Percentiles rank a stretch among this genome's conserved stretches.
Conservation (phyloP, 2,888 invertebrate species). For the Prenolepis imparis region DNA sequence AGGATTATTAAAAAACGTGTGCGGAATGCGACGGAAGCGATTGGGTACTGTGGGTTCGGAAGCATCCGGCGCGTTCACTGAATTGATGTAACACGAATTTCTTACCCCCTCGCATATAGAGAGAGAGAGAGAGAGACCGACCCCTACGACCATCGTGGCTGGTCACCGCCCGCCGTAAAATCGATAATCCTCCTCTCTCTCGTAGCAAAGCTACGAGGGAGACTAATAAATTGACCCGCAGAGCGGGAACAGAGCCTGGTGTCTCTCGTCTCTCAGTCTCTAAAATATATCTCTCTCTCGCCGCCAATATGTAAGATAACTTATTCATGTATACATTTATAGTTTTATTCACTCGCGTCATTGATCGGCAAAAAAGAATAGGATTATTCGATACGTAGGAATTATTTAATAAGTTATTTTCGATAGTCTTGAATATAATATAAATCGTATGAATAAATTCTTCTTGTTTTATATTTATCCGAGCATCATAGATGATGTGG, state of each 20-base stretch:
- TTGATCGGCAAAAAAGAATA: background rate
- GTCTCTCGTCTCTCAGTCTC: background rate
- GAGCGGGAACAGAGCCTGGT: conserved; percentile 26
- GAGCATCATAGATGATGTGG: background rate
- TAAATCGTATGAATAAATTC: background rate
- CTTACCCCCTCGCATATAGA: conserved; percentile 17
- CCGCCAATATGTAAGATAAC: background rate
- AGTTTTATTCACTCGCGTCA: background rate
- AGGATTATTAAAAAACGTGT: conserved; percentile 50
- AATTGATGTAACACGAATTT: conserved; percentile 49
- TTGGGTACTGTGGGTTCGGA: background rate
- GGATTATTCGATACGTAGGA: background rate
- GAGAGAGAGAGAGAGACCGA: background rate
- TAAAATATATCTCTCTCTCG: conserved; percentile 9
- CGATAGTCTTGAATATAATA: background rate
- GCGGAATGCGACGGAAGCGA: conserved; percentile 19
- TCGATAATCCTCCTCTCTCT: conserved; percentile 43
- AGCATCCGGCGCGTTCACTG: conserved; percentile 35
- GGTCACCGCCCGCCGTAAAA: conserved; percentile 52
- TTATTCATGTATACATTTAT: conserved; percentile 21
- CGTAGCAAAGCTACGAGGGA: conserved; percentile 3
- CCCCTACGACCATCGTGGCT: conserved; percentile 8
- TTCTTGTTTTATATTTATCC: background rate
- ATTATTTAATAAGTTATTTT: background rate
- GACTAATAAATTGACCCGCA: conserved; percentile 37